phyloP scores from a whole-genome alignment of 2,888 invertebrate species.

The Athalia circularis region DNA sequence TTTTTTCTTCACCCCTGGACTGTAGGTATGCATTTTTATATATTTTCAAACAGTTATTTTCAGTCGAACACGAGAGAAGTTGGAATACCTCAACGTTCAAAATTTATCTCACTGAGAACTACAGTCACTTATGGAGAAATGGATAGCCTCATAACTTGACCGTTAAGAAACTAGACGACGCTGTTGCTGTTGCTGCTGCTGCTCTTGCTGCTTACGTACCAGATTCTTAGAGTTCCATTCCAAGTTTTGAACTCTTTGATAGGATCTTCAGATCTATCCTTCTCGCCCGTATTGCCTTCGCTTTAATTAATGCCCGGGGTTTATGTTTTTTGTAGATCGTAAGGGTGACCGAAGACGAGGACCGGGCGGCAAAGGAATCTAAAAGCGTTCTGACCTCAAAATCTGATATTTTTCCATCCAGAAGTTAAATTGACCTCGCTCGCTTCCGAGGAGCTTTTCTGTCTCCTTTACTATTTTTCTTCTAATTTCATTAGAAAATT shows the following conservation, averaged over 20 bases:
- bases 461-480: no score
- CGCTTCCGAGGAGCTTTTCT: no score
- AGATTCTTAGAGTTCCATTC: constrained; percentile 18
- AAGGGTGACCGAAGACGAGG: not conserved
- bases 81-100: not conserved
- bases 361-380: no score
- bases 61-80: no score
- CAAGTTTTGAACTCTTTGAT: constrained; percentile 34
- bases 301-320: constrained; percentile 31
- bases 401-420: not conserved
- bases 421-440: not conserved
- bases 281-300: constrained; percentile 18
- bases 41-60: no score
- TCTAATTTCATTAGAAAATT: no score
- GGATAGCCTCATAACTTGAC: constrained; percentile 30
- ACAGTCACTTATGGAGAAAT: not conserved
- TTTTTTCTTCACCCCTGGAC: no score
- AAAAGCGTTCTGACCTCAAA: no score
- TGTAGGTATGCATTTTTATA: no score
- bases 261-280: constrained; percentile 25
- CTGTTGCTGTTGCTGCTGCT: no score
- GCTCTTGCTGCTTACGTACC: not conserved
- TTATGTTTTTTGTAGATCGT: not conserved
- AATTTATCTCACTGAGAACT: no score
- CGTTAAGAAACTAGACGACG: not conserved